phyloP scores from a whole-genome alignment of 2,113 vertebrate genomes.

The Plecturocebus donacophilus region DNA sequence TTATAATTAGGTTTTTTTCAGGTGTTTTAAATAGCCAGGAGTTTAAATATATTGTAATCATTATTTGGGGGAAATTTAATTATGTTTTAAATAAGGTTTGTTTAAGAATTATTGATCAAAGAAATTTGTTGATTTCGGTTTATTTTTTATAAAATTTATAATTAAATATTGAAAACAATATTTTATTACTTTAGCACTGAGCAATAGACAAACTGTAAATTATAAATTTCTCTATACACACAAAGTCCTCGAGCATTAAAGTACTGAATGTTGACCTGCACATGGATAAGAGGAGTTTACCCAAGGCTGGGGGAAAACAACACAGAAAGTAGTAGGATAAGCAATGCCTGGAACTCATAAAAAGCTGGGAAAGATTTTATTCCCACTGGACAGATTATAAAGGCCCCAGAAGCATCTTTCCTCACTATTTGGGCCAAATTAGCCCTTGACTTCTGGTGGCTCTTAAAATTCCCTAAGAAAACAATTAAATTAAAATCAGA shows the following conservation, averaged over 20 bases:
- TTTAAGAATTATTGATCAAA: background rate
- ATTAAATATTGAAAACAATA: background rate
- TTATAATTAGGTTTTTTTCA: background rate
- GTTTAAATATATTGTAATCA: background rate
- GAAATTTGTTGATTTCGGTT: background rate
- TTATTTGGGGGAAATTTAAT: background rate
- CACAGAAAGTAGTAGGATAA: background rate
- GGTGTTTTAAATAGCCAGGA: background rate
- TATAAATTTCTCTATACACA: background rate
- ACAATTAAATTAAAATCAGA: background rate
- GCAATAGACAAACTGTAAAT: background rate
- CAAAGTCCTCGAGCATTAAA: background rate
- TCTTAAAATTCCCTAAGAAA: background rate
- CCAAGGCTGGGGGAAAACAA: background rate
- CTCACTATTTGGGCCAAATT: background rate
- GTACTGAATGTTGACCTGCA: background rate
- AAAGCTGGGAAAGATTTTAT: background rate
- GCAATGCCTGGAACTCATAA: background rate
- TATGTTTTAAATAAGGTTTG: background rate
- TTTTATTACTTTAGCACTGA: background rate
- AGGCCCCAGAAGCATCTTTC: background rate
- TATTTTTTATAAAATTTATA: background rate
- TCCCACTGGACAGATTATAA: background rate
- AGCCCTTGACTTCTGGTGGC: background rate
- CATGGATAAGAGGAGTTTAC: background rate